These are phyloP conservation scores for Acanthopleura granulata DNA, from an alignment of 2,888 invertebrate genomes.

Conservation along the genomic window DNA sequence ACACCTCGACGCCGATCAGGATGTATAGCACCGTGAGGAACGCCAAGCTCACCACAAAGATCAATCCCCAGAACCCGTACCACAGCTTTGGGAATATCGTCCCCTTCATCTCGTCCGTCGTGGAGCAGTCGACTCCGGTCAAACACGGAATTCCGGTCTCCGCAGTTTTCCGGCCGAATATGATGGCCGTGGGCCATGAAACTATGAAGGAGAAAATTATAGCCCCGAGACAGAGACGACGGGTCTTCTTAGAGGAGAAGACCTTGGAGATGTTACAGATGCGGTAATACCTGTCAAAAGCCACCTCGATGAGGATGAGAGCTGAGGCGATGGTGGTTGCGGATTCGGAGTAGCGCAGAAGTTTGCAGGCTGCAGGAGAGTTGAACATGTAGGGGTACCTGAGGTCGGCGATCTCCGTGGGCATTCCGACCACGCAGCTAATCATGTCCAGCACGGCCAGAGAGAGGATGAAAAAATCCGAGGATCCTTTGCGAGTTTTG, in stretches of 20 bases:
- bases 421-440: slow-evolving; percentile 60
- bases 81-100: slow-evolving; percentile 56
- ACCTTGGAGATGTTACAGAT: slow-evolving; percentile 57
- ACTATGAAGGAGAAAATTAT: slow-evolving; percentile 46
- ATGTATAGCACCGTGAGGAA: slow-evolving; percentile 57
- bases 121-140: slow-evolving; percentile 55
- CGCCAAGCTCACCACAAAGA: slow-evolving; percentile 50
- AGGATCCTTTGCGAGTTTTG: slow-evolving; percentile 49
- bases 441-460: slow-evolving; percentile 57
- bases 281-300: slow-evolving; percentile 56
- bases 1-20: slow-evolving; percentile 53
- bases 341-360: slow-evolving; percentile 56
- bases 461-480: slow-evolving; percentile 59
- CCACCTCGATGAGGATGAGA: slow-evolving; percentile 54
- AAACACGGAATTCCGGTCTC: slow-evolving; percentile 37
- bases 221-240: slow-evolving; percentile 47
- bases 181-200: slow-evolving; percentile 54
- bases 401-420: slow-evolving; percentile 61
- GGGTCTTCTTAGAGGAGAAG: slow-evolving; percentile 48
- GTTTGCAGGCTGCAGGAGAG: slow-evolving; percentile 54
- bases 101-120: slow-evolving; percentile 52
- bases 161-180: slow-evolving; percentile 52
- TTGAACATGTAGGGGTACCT: slow-evolving; percentile 59
- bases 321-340: slow-evolving; percentile 59
- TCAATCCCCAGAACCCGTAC: slow-evolving; percentile 53